phyloP scores from a whole-genome alignment of 2,113 vertebrate species.

The Hassar affinis region DNA sequence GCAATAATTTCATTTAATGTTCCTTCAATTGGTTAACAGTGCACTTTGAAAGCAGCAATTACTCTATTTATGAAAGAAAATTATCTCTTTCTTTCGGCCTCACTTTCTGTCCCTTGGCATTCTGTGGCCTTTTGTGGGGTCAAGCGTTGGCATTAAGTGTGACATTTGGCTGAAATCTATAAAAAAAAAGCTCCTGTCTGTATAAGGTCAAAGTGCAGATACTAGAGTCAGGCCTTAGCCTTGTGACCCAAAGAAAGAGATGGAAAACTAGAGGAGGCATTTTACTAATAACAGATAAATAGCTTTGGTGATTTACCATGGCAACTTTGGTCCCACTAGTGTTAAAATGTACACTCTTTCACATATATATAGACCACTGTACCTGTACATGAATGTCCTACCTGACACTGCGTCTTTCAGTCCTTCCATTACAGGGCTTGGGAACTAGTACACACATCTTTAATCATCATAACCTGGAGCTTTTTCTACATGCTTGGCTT shows the following conservation, averaged over 20 bases:
- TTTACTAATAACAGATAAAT: constrained; percentile 33
- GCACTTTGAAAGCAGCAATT: constrained; percentile 51
- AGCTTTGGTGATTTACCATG: constrained; percentile 13
- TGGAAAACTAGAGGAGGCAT: constrained; percentile 15
- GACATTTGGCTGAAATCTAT: constrained; percentile 65
- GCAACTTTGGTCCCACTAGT: constrained; percentile 17
- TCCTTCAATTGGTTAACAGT: constrained; percentile 40
- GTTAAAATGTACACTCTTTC: neutral
- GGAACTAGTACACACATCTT: constrained; percentile 24
- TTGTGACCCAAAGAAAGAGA: constrained; percentile 46
- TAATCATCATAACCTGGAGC: constrained; percentile 20
- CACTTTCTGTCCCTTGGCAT: constrained; percentile 50
- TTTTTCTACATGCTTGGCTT: constrained; percentile 24
- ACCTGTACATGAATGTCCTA: constrained; percentile 14
- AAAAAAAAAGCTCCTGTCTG: constrained; percentile 36
- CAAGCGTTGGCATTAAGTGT: constrained; percentile 65
- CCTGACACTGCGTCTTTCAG: constrained; percentile 13
- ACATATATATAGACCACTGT: neutral
- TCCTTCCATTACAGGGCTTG: constrained; percentile 17
- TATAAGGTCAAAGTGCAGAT: constrained; percentile 62
- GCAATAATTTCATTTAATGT: constrained; percentile 44
- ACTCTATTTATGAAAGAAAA: constrained; percentile 52
- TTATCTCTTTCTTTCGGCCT: constrained; percentile 44
- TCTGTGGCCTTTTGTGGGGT: constrained; percentile 56
- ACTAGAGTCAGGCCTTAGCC: constrained; percentile 51